Evolutionary conservation across 2,113 vertebrate species (phyloP).

Genomic region (Theristicus caerulescens): DNA sequence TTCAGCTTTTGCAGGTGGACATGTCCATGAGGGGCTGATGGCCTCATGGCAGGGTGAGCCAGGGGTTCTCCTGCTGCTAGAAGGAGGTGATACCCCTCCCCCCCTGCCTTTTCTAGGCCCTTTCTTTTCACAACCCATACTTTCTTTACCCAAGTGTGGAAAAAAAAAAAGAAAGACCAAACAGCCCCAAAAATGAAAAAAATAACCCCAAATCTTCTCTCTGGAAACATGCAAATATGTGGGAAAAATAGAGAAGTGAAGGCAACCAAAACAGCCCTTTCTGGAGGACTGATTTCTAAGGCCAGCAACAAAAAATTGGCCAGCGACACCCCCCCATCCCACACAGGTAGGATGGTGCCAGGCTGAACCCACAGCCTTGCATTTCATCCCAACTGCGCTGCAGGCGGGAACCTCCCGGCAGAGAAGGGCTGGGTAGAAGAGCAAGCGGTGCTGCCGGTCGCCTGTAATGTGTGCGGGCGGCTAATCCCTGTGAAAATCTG

Average conservation of each 20-base stretch:
- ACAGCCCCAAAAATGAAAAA: not conserved
- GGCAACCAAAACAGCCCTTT: not conserved
- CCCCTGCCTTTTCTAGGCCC: not conserved
- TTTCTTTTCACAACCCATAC: not conserved
- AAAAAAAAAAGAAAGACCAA: not conserved
- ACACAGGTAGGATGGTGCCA: fast-evolving
- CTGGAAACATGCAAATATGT: not conserved
- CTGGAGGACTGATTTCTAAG: not conserved
- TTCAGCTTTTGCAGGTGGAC: not conserved
- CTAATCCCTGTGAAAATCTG: not conserved
- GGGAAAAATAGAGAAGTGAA: not conserved
- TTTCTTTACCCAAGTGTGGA: not conserved
- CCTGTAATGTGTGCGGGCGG: not conserved
- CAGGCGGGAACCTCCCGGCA: not conserved
- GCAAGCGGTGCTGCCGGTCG: fast-evolving
- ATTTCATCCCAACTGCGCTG: not conserved
- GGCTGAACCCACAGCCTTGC: not conserved
- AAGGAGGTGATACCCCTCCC: not conserved
- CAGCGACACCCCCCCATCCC: fast-evolving
- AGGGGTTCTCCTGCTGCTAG: not conserved
- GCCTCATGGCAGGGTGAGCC: not conserved
- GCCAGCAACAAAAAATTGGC: not conserved
- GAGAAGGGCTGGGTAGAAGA: not conserved
- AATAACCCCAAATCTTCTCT: not conserved
- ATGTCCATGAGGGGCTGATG: not conserved